Conservation (phyloP, 2,113 vertebrate species). For the Sorex araneus region DNA sequence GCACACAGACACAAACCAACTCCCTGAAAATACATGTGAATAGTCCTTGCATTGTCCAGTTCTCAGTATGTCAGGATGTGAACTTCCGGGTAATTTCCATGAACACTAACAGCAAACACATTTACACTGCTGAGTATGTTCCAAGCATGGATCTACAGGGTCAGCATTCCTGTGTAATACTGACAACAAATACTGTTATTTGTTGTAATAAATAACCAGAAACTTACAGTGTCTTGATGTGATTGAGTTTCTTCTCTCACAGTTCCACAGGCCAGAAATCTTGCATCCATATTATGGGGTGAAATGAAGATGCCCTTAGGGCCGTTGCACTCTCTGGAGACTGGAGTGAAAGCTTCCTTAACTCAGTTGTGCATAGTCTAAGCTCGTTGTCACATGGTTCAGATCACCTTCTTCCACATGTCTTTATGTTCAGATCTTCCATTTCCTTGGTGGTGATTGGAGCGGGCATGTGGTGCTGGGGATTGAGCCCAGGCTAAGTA, state of each 20-base stretch:
- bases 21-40: constrained; percentile 8
- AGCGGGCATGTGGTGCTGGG: too few relatives aligned
- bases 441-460: neutral
- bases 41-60: neutral
- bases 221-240: neutral
- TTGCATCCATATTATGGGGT: neutral
- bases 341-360: neutral
- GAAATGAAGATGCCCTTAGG: constrained; percentile 15
- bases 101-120: neutral
- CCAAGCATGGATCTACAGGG: neutral
- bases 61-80: neutral
- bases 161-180: neutral
- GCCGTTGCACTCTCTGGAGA: neutral
- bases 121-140: neutral
- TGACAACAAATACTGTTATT: too few relatives aligned
- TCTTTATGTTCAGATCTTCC: neutral
- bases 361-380: neutral
- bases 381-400: neutral
- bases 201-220: neutral
- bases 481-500: too few relatives aligned
- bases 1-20: neutral
- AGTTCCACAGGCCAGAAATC: neutral
- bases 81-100: neutral
- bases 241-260: neutral
- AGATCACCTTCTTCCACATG: neutral